Evolutionary conservation across 2,113 vertebrate species (phyloP).

Genomic region (Nibea albiflora): DNA sequence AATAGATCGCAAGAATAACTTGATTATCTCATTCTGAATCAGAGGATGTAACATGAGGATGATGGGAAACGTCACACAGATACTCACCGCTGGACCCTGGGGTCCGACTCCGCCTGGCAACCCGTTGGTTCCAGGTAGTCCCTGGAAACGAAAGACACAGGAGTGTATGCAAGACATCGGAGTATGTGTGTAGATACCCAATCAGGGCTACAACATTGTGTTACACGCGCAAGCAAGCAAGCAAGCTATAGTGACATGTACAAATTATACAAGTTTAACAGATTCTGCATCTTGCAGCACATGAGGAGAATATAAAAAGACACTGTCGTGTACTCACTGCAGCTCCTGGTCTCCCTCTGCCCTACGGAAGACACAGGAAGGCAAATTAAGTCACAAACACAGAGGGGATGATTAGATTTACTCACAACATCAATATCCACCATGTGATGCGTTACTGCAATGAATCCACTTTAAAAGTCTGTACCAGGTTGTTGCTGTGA

Average conservation of each 20-base stretch:
- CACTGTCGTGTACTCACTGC: constrained; percentile 86
- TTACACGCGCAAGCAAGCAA: constrained; percentile 59
- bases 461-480: constrained; percentile 16
- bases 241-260: neutral
- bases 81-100: constrained; percentile 90
- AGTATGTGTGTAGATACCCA: constrained; percentile 5
- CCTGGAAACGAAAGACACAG: constrained; percentile 81
- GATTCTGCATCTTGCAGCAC: neutral
- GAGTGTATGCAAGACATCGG: constrained; percentile 18
- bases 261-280: neutral
- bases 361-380: constrained; percentile 86
- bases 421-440: constrained; percentile 36
- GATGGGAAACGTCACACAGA: constrained; percentile 22
- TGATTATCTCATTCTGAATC: constrained; percentile 19
- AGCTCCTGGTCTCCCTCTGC: constrained; percentile 94
- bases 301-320: neutral
- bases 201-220: constrained; percentile 18
- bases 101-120: constrained; percentile 90
- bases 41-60: constrained; percentile 18
- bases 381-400: constrained; percentile 73
- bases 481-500: constrained; percentile 10
- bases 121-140: constrained; percentile 92
- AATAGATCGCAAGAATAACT: neutral
- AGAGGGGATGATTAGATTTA: constrained; percentile 17
- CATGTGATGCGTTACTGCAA: neutral